Evolutionary conservation across 1,140 invertebrate genomes (phyloP).

Genomic region (Onthophagus taurus): DNA sequence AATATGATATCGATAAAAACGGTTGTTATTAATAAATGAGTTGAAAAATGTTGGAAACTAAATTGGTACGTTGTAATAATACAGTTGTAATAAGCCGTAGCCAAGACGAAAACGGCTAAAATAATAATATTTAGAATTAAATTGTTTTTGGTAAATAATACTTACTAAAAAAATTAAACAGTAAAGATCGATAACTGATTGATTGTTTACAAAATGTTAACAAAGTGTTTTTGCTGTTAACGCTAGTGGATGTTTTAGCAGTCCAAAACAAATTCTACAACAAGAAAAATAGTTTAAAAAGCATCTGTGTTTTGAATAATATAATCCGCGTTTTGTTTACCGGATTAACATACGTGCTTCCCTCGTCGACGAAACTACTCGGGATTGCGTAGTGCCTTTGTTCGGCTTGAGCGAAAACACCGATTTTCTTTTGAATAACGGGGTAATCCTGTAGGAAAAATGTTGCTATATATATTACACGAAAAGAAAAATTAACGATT

Average conservation of each 20-base stretch:
- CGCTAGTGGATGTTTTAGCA: neutral
- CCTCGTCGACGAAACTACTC: constrained; percentile 6
- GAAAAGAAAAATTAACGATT: too few relatives aligned
- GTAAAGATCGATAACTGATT: neutral
- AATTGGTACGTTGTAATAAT: constrained; percentile 19
- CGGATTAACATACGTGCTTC: constrained; percentile 3
- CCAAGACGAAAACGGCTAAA: constrained; percentile 12
- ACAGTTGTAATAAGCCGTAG: constrained; percentile 12
- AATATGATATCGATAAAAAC: constrained; percentile 15
- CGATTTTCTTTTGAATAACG: constrained; percentile 8
- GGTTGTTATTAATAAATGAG: constrained; percentile 1
- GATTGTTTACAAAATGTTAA: neutral
- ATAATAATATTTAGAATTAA: constrained; percentile 6
- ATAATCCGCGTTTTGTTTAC: neutral
- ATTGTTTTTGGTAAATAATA: neutral
- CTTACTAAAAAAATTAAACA: constrained; percentile 10
- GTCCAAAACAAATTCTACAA: constrained; percentile 8
- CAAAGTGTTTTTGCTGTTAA: constrained; percentile 4
- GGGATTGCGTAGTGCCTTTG: constrained; percentile 6
- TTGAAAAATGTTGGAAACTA: constrained; percentile 16
- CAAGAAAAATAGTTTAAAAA: neutral
- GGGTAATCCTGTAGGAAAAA: constrained; percentile 8
- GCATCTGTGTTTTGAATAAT: neutral
- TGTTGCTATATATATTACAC: neutral
- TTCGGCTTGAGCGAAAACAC: neutral